phyloP scores from a whole-genome alignment of 2,113 vertebrate genomes.

The Paratilapia polleni region DNA sequence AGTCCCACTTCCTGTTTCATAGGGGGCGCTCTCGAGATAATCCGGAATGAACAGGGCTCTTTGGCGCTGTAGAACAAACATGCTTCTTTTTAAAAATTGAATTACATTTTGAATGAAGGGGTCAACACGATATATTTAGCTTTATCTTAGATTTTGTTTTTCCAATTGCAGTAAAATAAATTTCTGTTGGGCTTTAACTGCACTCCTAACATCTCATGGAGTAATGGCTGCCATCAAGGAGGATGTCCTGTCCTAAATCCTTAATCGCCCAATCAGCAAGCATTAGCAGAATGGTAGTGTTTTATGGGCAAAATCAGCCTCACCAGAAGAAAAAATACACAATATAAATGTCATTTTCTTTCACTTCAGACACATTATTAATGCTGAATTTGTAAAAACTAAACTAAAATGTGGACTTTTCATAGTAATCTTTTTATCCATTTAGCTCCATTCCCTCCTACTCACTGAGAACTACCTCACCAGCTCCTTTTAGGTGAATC shows the following conservation, averaged over 20 bases:
- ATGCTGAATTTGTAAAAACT: not conserved
- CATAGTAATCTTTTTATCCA: not conserved
- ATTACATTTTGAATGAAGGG: too few species aligned
- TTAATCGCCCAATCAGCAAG: not conserved
- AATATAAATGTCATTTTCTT: too few species aligned
- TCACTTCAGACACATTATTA: not conserved
- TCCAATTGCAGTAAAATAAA: too few species aligned
- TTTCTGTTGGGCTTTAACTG: too few species aligned
- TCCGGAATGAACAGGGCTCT: not conserved
- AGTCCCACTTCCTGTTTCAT: not conserved
- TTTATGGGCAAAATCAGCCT: too few species aligned
- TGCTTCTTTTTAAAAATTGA: not conserved
- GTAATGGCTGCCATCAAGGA: too few species aligned
- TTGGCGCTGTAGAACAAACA: not conserved
- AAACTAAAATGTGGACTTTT: not conserved
- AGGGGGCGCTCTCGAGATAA: not conserved
- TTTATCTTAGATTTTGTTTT: too few species aligned
- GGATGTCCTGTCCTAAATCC: not conserved
- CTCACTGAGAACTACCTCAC: not conserved
- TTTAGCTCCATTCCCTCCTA: not conserved
- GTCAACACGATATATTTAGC: too few species aligned
- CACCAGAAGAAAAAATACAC: too few species aligned
- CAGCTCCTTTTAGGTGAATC: not conserved
- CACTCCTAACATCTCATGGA: too few species aligned
- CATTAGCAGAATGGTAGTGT: too few species aligned